Evolutionary conservation across 2,888 invertebrate species (phyloP).

Genomic region (Tenthredo amoena): DNA sequence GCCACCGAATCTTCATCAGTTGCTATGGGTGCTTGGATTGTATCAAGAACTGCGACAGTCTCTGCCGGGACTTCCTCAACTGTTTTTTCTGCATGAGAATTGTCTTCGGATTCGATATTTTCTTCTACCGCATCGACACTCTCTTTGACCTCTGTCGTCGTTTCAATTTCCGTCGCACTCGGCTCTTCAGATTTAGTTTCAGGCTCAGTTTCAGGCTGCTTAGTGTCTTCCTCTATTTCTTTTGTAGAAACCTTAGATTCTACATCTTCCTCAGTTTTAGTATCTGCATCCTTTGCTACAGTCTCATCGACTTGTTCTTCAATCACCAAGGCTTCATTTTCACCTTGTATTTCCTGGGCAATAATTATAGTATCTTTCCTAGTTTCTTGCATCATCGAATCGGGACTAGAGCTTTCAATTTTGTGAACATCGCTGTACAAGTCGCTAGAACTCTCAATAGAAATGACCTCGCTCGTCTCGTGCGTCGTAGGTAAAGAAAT

Average conservation of each 20-base stretch:
- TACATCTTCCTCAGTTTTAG: slow-evolving; percentile 54
- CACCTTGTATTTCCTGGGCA: slow-evolving; percentile 52
- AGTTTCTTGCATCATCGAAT: slow-evolving; percentile 62
- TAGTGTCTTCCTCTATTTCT: slow-evolving; percentile 42
- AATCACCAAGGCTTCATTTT: slow-evolving; percentile 50
- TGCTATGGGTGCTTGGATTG: slow-evolving; percentile 57
- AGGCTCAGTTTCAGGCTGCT: slow-evolving; percentile 61
- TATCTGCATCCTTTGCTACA: slow-evolving; percentile 41
- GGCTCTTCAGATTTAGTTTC: slow-evolving; percentile 58
- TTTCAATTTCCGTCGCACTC: slow-evolving; percentile 57
- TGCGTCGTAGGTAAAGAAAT: slow-evolving; percentile 71
- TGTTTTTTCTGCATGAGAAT: slow-evolving; percentile 34
- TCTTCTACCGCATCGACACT: slow-evolving; percentile 53
- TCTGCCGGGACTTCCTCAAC: slow-evolving; percentile 49
- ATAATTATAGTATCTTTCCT: slow-evolving; percentile 51
- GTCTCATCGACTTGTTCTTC: slow-evolving; percentile 47
- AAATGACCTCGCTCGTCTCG: slow-evolving; percentile 79
- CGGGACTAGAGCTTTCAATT: slow-evolving; percentile 75
- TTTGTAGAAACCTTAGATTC: slow-evolving; percentile 53
- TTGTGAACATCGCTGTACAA: slow-evolving; percentile 84
- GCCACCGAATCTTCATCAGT: neutral
- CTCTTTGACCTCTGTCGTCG: slow-evolving; percentile 57
- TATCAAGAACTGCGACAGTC: slow-evolving; percentile 57
- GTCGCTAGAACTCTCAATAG: slow-evolving; percentile 80
- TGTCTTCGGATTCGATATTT: slow-evolving; percentile 49